Base-by-base conservation (phyloP, 2,797 vertebrate genomes). In the Prionace glauca region DNA sequence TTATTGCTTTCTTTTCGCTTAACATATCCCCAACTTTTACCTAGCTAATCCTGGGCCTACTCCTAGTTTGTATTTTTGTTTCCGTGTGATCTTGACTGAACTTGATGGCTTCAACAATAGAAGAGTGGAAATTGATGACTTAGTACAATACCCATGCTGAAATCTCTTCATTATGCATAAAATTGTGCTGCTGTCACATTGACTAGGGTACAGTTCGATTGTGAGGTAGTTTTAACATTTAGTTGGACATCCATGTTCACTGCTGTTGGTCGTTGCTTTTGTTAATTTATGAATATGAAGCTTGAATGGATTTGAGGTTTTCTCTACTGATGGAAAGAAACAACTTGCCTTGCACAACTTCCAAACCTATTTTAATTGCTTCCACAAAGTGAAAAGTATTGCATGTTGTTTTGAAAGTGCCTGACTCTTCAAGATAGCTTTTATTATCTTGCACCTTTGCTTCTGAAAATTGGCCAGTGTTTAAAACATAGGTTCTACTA, bases 331-430 rank as follows among this genome's bases (percentile, higher is more conserved):
- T 3, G 10, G 87, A 56, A 81, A 56, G 26, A 72, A 50, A 94
- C n/a, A 69, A 56, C 86, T 56, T 41, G 32, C 36, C 26, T 56
- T 32, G 3, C 32, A n/a, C 26, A 20, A n/a, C 3, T 92, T 92
- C 69, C 24, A 12, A 77, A 77, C 32, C 18, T 94, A 32, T 65
- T 67, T 24, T 24, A n/a, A 93, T 93, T 93, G 1, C 36, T 93
- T 93, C 71, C 20, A 67, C 10, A 22, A 87, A 45, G n/a, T 24
- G 0, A 93, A 91, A 45, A 24, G n/a, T 71, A 72, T 50, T 94
- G 92, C 92, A 94, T 94, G 67, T 32, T 95, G n/a, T 29, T 95
- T 56, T 95, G 71, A 95, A 77, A 77, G 45, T 95, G 5, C 18
- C 60, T 29, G 26, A 8, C 60, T 50, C 60, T 95, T 18, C 71